phyloP scores from a whole-genome alignment of 2,888 invertebrate species.

The Folsomia manolachei region DNA sequence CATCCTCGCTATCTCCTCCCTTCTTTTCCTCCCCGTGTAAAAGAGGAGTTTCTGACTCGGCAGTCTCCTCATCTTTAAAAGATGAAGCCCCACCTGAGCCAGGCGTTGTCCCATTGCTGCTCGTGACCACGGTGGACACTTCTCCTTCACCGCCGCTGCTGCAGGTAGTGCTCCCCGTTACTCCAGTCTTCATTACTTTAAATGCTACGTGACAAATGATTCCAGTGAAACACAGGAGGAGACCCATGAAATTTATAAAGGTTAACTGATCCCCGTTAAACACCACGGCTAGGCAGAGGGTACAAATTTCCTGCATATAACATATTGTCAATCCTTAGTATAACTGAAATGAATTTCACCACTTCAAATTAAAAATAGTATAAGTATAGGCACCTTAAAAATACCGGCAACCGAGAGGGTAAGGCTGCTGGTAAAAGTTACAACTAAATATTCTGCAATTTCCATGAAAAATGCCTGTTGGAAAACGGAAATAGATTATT shows the following conservation, averaged over 20 bases:
- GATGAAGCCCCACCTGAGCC: neutral
- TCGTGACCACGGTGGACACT: neutral
- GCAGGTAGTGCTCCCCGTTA: too few relatives aligned
- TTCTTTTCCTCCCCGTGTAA: neutral
- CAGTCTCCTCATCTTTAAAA: neutral
- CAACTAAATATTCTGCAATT: constrained; percentile 87
- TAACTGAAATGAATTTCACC: too few relatives aligned
- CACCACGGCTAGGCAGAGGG: constrained; percentile 80
- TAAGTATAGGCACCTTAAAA: constrained; percentile 70
- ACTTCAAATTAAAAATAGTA: neutral
- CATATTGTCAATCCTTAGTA: neutral
- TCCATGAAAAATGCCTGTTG: constrained; percentile 97
- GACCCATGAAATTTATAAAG: constrained; percentile 75
- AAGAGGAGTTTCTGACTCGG: neutral
- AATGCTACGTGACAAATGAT: constrained; percentile 79
- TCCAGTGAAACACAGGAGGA: constrained; percentile 82
- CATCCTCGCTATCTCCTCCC: neutral
- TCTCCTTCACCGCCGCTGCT: neutral
- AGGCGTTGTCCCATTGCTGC: neutral
- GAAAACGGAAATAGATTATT: too few relatives aligned
- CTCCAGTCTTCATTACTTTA: constrained; percentile 56
- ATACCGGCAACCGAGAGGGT: constrained; percentile 94
- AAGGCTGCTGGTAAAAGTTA: constrained; percentile 90
- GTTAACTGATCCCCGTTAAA: constrained; percentile 83
- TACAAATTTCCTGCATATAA: constrained; percentile 80